These are phyloP conservation scores for Albula goreensis DNA, from an alignment of 2,113 vertebrate genomes.

Conservation along the genomic window DNA sequence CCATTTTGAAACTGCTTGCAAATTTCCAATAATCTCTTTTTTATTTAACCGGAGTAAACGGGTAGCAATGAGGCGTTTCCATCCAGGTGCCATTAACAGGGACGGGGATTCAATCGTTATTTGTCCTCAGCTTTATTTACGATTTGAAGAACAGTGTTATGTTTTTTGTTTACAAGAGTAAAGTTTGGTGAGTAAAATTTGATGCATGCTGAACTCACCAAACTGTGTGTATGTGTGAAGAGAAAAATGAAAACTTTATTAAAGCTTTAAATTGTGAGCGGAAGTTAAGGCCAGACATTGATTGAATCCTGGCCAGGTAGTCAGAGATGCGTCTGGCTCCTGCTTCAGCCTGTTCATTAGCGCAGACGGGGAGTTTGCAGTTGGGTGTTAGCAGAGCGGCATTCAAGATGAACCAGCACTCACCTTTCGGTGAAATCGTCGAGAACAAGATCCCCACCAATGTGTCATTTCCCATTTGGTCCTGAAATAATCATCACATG, in stretches of 20 bases:
- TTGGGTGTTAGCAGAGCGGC: neutral
- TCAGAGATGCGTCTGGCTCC: no score
- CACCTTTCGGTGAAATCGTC: neutral
- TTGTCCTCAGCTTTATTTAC: no score
- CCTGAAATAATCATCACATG: slow-evolving; percentile 13
- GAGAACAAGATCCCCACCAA: neutral
- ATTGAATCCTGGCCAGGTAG: no score
- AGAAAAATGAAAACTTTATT: no score
- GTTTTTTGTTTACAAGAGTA: no score
- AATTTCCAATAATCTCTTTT: neutral
- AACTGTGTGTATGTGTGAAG: no score
- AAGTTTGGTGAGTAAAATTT: no score
- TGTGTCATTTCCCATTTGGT: neutral
- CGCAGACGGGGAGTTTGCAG: neutral
- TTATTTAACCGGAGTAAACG: neutral
- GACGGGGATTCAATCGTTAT: neutral
- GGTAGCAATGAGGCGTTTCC: neutral
- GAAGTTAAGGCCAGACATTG: no score
- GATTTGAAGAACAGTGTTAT: no score
- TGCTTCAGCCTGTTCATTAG: neutral
- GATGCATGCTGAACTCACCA: no score
- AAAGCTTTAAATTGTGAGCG: no score
- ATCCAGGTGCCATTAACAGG: neutral
- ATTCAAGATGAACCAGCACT: neutral
- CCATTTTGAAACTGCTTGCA: neutral